These are phyloP conservation scores for Parapristionchus giblindavisi DNA, from an alignment of 2,888 invertebrate species.

Conservation along the genomic window DNA sequence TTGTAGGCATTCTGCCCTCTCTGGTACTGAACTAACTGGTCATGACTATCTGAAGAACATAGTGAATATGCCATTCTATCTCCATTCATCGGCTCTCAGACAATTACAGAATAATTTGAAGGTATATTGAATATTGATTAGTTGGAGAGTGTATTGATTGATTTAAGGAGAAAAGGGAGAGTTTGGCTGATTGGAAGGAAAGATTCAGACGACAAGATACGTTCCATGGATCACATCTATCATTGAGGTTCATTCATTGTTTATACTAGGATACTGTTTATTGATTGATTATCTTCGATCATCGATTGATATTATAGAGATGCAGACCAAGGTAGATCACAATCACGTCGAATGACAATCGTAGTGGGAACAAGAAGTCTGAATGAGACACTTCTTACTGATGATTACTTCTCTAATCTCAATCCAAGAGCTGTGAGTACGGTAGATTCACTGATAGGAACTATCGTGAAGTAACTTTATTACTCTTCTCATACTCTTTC, in stretches of 20 bases:
- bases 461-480: background rate
- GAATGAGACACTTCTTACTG: constrained; percentile 79
- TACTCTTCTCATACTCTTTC: constrained; percentile 90
- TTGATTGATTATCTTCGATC: background rate
- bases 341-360: constrained; percentile 38
- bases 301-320: background rate
- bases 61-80: constrained; percentile 95
- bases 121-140: constrained; percentile 36
- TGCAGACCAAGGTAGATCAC: constrained; percentile 21
- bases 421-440: constrained; percentile 90
- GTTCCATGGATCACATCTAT: constrained; percentile 62
- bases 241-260: constrained; percentile 43
- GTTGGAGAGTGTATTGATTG: background rate
- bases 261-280: too few relatives aligned
- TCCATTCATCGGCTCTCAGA: constrained; percentile 93
- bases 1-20: constrained; percentile 35
- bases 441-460: background rate
- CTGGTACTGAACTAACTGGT: constrained; percentile 66
- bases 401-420: constrained; percentile 98
- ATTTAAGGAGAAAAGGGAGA: constrained; percentile 54
- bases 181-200: constrained; percentile 61
- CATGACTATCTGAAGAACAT: constrained; percentile 77
- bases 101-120: constrained; percentile 60
- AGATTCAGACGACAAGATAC: constrained; percentile 62
- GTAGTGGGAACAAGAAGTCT: constrained; percentile 37